Evolutionary conservation across 2,888 invertebrate genomes (phyloP).

Genomic region (Trichopoda pennipes): DNA sequence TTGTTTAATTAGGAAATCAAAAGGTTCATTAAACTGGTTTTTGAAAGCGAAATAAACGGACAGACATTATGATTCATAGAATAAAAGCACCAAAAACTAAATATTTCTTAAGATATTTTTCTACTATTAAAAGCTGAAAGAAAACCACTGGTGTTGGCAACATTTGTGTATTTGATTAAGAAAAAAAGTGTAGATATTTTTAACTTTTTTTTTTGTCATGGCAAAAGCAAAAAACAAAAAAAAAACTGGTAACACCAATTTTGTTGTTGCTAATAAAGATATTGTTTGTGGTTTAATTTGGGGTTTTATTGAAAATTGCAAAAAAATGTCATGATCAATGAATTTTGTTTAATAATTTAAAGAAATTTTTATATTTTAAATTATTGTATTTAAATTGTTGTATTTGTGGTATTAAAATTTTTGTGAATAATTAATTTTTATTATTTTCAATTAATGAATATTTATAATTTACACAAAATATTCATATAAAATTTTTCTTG

Average conservation of each 20-base stretch:
- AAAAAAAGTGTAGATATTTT: constrained; percentile 17
- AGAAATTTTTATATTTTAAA: neutral
- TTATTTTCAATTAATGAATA: no score
- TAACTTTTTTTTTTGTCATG: neutral
- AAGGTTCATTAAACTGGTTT: constrained; percentile 79
- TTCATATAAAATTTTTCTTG: neutral
- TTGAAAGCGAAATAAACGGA: constrained; percentile 38
- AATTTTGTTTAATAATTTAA: constrained; percentile 39
- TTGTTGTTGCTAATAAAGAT: neutral
- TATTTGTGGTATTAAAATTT: neutral
- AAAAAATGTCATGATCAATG: constrained; percentile 59
- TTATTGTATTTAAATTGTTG: neutral
- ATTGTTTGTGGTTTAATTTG: constrained; percentile 1
- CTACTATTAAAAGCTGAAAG: neutral
- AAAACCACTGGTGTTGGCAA: constrained; percentile 37
- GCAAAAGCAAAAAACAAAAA: no score
- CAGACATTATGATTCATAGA: neutral
- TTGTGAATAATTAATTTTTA: neutral
- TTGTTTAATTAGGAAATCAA: constrained; percentile 34
- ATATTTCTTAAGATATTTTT: constrained; percentile 1
- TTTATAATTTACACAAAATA: neutral
- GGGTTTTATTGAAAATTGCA: constrained; percentile 15
- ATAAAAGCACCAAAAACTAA: constrained; percentile 12
- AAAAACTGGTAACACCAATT: neutral
- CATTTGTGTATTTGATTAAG: constrained; percentile 62